These are phyloP conservation scores for Pseudochromis fuscus DNA, from an alignment of 2,797 vertebrate species.

Conservation along the genomic window DNA sequence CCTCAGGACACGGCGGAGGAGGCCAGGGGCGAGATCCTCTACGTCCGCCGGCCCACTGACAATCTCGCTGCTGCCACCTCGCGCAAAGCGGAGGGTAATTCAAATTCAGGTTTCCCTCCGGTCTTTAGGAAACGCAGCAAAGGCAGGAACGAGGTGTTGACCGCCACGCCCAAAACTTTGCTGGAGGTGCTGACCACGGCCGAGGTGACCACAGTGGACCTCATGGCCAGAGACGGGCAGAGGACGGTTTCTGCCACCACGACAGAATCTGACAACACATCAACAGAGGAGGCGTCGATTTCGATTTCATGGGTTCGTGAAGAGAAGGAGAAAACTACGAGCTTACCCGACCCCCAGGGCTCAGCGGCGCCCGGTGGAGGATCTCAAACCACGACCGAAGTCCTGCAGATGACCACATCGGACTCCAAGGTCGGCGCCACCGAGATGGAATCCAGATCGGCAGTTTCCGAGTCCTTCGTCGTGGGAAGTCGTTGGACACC, in stretches of 20 bases:
- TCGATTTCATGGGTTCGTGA: constrained; percentile 75
- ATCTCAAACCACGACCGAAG: constrained; percentile 30
- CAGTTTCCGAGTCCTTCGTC: constrained; percentile 78
- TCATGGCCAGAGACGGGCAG: constrained; percentile 37
- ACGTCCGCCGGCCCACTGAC: constrained; percentile 65
- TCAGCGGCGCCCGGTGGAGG: constrained; percentile 27
- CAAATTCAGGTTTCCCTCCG: constrained; percentile 53
- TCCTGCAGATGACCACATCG: constrained; percentile 52
- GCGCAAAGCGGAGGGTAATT: constrained; percentile 26
- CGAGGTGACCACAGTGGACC: constrained; percentile 54
- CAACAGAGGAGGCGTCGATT: constrained; percentile 63
- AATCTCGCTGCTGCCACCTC: constrained; percentile 38
- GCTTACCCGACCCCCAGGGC: constrained; percentile 12
- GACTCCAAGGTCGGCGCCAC: constrained; percentile 45
- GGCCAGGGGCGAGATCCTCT: constrained; percentile 81
- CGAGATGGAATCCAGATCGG: constrained; percentile 78
- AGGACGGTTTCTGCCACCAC: constrained; percentile 36
- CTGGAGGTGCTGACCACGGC: constrained; percentile 66
- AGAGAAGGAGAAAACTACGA: constrained; percentile 55
- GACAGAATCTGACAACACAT: constrained; percentile 30
- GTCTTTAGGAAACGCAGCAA: constrained; percentile 60
- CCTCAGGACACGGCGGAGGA: constrained; percentile 67
- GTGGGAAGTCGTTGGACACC: constrained; percentile 69
- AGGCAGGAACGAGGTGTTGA: constrained; percentile 34
- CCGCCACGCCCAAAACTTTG: constrained; percentile 40